Evolutionary conservation across 1,140 invertebrate genomes (phyloP), one percentile per base, ranked within the genome.

Genomic region (Calycopis cecrops): DNA sequence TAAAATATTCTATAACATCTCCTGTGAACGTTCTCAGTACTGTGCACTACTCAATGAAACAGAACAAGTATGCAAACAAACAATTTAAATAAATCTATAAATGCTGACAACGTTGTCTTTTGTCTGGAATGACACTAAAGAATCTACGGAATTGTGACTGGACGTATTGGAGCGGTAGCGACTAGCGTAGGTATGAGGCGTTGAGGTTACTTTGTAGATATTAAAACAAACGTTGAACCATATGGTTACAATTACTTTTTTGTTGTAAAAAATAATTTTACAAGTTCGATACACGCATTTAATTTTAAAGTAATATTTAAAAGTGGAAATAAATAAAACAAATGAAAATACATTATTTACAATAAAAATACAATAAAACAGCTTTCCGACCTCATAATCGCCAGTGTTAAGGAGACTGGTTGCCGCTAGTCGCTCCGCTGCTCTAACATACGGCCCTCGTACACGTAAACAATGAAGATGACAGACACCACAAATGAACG

Each of bases 81-180:
- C 52, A 12, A 16, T 44, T 47, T 11, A 71, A 75, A 77, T 81
- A 81, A 57, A 78, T 76, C 79, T 86, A 86, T 86, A 86, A 86
- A 86, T 86, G 83, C 83, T 74, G 83, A 84, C 83, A 83, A 80
- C 69, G 75, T 72, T 82, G 83, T 86, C 83, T 86, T 85, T 86
- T 84, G 75, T 79, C 76, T 86, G 83, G 83, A 86, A 86, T 86
- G 83, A 86, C 81, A 80, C 81, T 81, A 78, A 76, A 70, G 62
- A 75, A 67, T 64, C 61, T 44, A 44, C 61, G 40, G 40, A 59
- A 18, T 63, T 63, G 57, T 40, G 21, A 42, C 17, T 9, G 52
- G 52, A 52, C 52, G 18, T 17, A 33, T 11, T 53, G 18, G 14
- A 10, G 17, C 35, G 1, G 12, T 18, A 9, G 14, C 40, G n/a